These are phyloP conservation scores for Ips nitidus DNA, from an alignment of 1,140 invertebrate species.

Conservation along the genomic window DNA sequence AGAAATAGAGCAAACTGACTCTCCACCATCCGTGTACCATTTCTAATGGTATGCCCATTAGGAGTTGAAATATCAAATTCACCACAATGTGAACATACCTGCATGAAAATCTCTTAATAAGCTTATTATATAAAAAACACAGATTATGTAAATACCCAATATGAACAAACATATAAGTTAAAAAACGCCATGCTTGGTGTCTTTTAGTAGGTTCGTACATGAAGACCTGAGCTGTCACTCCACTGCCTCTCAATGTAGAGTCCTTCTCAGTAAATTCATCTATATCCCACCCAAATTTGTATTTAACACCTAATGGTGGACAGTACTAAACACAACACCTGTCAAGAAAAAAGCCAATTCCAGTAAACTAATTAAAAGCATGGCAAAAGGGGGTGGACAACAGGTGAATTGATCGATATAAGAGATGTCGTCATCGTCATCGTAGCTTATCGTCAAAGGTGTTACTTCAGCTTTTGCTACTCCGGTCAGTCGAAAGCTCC, in stretches of 20 bases:
- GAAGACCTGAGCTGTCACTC: constrained; percentile 50
- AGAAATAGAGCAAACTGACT: constrained; percentile 75
- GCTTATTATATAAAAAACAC: constrained; percentile 48
- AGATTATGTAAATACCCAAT: constrained; percentile 65
- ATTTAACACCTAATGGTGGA: neutral
- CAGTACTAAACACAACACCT: constrained; percentile 16
- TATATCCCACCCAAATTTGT: constrained; percentile 64
- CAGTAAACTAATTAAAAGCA: constrained; percentile 73
- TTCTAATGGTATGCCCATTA: constrained; percentile 90
- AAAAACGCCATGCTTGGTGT: constrained; percentile 87
- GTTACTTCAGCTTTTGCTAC: no score
- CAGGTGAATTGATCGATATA: constrained; percentile 86
- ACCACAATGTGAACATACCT: constrained; percentile 82
- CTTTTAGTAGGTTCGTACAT: constrained; percentile 63
- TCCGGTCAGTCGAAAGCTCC: constrained; percentile 16
- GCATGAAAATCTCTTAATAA: no score
- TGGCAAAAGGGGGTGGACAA: constrained; percentile 80
- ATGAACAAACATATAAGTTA: constrained; percentile 90
- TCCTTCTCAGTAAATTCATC: constrained; percentile 28
- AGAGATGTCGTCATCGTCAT: constrained; percentile 59
- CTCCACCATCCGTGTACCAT: constrained; percentile 95
- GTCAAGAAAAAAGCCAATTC: constrained; percentile 65
- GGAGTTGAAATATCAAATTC: constrained; percentile 88
- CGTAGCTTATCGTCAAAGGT: constrained; percentile 12
- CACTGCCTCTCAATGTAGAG: constrained; percentile 37